phyloP scores from a whole-genome alignment of 2,797 vertebrate species.

The Catharus ustulatus region DNA sequence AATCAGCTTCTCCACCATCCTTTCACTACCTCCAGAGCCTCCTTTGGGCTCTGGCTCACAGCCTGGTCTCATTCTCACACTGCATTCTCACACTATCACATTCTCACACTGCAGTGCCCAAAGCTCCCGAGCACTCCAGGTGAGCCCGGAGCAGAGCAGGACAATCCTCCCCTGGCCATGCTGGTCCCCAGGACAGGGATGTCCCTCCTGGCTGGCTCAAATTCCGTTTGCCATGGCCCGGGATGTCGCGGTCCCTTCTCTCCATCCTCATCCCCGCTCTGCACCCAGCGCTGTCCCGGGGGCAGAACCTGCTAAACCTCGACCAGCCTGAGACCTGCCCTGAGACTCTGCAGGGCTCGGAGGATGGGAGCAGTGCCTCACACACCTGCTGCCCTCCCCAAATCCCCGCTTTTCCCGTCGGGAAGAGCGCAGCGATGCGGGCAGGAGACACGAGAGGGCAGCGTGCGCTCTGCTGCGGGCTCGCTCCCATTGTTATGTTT shows the following conservation, averaged over 20 bases:
- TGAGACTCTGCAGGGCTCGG: background rate
- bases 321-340: too few relatives aligned
- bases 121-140: background rate
- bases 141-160: background rate
- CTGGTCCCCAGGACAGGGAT: background rate
- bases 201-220: background rate
- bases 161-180: background rate
- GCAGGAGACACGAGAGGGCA: conserved; percentile 76
- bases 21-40: background rate
- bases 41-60: background rate
- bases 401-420: rapidly evolving
- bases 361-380: rapidly evolving
- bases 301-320: too few relatives aligned
- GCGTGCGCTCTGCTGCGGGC: conserved; percentile 58
- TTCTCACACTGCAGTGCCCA: background rate
- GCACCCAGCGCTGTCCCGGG: background rate
- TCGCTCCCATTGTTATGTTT: conserved; percentile 77
- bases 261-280: rapidly evolving
- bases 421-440: background rate
- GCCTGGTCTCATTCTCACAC: rapidly evolving
- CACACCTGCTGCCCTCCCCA: background rate
- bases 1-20: background rate
- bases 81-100: too few relatives aligned
- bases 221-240: rapidly evolving
- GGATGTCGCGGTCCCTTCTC: background rate